These are phyloP conservation scores for Nomia melanderi DNA, from an alignment of 1,140 invertebrate genomes.

Conservation along the genomic window DNA sequence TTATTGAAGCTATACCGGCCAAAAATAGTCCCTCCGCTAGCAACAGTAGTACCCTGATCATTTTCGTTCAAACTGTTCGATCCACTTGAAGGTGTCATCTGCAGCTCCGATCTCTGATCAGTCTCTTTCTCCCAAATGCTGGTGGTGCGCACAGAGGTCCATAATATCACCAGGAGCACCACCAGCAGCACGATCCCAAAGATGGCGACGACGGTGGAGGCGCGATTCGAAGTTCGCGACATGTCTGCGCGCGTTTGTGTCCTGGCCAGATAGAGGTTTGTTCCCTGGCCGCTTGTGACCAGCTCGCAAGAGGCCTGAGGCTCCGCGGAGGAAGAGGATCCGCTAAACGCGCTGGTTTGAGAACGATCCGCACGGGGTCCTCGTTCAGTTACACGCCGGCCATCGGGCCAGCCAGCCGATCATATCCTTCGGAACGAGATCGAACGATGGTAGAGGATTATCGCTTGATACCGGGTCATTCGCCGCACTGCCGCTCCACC, in stretches of 20 bases:
- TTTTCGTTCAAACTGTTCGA: not conserved
- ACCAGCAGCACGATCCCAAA: conserved; percentile 59
- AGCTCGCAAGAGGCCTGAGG: not conserved
- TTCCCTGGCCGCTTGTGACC: not conserved
- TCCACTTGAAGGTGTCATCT: conserved; percentile 2
- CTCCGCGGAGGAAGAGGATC: conserved; percentile 7
- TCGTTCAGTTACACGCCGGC: conserved; percentile 9
- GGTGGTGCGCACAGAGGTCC: conserved; percentile 50
- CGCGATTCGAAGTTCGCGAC: conserved; percentile 62
- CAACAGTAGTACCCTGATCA: too few species aligned
- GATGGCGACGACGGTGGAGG: conserved; percentile 51
- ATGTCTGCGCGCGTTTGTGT: too few species aligned
- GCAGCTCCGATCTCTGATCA: too few species aligned
- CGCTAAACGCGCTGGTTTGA: too few species aligned
- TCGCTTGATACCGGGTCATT: conserved; percentile 37
- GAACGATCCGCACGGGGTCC: not conserved
- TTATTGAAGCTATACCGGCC: conserved; percentile 38
- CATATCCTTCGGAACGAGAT: conserved; percentile 29
- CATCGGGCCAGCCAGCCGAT: conserved; percentile 37
- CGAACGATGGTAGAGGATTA: conserved; percentile 16
- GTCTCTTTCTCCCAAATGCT: not conserved
- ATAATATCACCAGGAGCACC: conserved; percentile 59
- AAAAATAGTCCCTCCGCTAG: not conserved
- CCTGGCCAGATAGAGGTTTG: too few species aligned
- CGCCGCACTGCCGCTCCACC: conserved; percentile 26